Evolutionary conservation across 2,888 invertebrate species (phyloP), one percentile per base, ranked within the genome.

Genomic region (Lacanobia wlatinum): DNA sequence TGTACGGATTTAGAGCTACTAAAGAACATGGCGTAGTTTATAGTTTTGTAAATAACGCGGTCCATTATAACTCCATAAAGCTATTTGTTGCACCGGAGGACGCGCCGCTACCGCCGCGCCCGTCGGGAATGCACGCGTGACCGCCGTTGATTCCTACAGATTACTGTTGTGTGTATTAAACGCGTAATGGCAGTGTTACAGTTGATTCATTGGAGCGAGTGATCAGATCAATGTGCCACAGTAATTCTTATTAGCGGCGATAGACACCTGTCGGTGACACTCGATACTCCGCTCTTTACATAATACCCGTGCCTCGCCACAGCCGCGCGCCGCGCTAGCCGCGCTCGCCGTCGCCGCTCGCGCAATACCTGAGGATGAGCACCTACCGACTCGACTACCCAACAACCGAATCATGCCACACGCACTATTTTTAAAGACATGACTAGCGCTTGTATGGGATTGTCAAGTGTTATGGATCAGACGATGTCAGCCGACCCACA

Each of bases 211-310:
- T 78, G 53, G 62, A 78, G 74, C 81, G 77, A 73, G 67, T 84
- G 72, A 87, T 83, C 78, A 80, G 84, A 87, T 87, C 82, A 87
- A 87, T 87, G 86, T 70, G 75, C 84, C 80, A 87, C 79, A 89
- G 85, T 91, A 88, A 89, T 91, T 91, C 84, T 89, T 90, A 92
- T 91, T 91, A 90, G 84, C 82, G 75, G 70, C 84, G 87, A 85
- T 87, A 90, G 89, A 90, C 93, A 94, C 94, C 94, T 94, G 94
- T 90, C 88, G 86, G 83, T 82, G 93, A 90, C 84, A 94, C 83
- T 88, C 85, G 93, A 94, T 90, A 94, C 90, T 80, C 82, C 79
- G 86, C 89, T 87, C 88, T 92, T 93, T 92, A 92, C 91, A 91
- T 94, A 93, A 94, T 91, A 90, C 87, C 76, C 80, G 83, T 82